Evolutionary conservation across 1,140 invertebrate species (phyloP).

Genomic region (Asobara japonica): DNA sequence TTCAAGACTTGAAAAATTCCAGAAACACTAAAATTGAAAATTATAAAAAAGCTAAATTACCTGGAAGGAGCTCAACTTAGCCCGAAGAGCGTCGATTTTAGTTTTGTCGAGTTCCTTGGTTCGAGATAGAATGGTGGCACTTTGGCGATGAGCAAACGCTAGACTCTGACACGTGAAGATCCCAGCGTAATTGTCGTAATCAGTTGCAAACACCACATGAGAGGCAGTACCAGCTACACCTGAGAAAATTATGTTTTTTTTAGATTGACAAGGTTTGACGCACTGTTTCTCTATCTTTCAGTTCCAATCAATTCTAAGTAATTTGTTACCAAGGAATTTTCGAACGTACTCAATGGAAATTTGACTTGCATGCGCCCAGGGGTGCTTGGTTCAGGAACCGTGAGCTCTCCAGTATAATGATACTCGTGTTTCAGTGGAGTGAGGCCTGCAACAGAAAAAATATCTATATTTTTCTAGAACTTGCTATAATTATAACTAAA

Average conservation of each 20-base stretch:
- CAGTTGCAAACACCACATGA: conserved; percentile 79
- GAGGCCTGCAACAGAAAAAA: conserved; percentile 66
- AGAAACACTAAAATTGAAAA: too few species aligned
- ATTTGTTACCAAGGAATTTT: too few species aligned
- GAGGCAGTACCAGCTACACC: conserved; percentile 79
- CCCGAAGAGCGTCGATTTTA: conserved; percentile 75
- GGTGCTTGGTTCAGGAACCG: conserved; percentile 73
- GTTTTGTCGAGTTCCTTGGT: conserved; percentile 74
- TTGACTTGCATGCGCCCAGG: conserved; percentile 77
- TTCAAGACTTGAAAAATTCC: too few species aligned
- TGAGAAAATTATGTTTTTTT: conserved; percentile 49
- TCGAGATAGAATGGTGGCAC: conserved; percentile 81
- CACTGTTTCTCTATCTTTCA: background rate
- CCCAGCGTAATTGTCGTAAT: conserved; percentile 79
- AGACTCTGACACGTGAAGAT: conserved; percentile 85
- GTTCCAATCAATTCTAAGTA: too few species aligned
- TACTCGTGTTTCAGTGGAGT: conserved; percentile 80
- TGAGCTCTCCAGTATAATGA: conserved; percentile 77
- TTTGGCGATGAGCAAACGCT: conserved; percentile 76
- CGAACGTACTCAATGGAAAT: conserved; percentile 83
- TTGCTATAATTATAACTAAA: too few species aligned
- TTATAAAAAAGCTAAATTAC: too few species aligned
- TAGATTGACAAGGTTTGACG: background rate
- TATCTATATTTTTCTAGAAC: too few species aligned
- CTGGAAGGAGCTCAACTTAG: conserved; percentile 70